Conservation (phyloP, 2,888 invertebrate species). For the Drosophila ustulata region DNA sequence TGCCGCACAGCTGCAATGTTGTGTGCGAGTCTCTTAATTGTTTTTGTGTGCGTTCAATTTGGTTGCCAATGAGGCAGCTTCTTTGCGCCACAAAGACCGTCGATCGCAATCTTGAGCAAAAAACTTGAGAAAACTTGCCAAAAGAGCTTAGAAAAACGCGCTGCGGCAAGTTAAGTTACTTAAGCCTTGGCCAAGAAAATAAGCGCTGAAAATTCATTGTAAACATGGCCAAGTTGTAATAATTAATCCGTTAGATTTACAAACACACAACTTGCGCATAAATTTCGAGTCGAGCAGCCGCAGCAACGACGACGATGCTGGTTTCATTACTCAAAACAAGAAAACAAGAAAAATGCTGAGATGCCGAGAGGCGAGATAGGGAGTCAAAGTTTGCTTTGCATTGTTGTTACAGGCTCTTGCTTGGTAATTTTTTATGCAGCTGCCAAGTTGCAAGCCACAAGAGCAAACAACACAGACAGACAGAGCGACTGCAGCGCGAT, state of each 20-base stretch:
- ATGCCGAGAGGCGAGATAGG: background rate
- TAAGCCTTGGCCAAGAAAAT: conserved; percentile 36
- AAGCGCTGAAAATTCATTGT: conserved; percentile 61
- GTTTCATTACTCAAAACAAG: conserved; percentile 68
- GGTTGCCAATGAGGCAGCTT: conserved; percentile 37
- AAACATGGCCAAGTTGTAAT: conserved; percentile 78
- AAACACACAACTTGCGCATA: conserved; percentile 64
- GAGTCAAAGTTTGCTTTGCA: conserved; percentile 24
- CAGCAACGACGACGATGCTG: conserved; percentile 19
- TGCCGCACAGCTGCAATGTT: conserved; percentile 24
- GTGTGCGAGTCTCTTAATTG: conserved; percentile 45
- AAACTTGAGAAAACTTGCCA: conserved; percentile 1
- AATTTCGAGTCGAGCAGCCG: conserved; percentile 39
- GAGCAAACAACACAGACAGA: conserved; percentile 54
- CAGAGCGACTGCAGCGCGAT: conserved; percentile 43
- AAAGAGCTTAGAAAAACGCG: conserved; percentile 22
- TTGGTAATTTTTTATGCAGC: conserved; percentile 40
- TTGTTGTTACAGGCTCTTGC: conserved; percentile 47
- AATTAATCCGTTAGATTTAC: conserved; percentile 81
- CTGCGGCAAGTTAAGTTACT: conserved; percentile 44
- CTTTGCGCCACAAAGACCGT: background rate
- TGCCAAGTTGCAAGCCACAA: conserved; percentile 65
- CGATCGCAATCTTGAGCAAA: conserved; percentile 30
- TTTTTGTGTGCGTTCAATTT: conserved; percentile 46
- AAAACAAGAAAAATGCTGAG: background rate